Evolutionary conservation across 2,797 vertebrate genomes (phyloP), one percentile per base, ranked within the genome.

Genomic region (Cirrhinus molitorella): DNA sequence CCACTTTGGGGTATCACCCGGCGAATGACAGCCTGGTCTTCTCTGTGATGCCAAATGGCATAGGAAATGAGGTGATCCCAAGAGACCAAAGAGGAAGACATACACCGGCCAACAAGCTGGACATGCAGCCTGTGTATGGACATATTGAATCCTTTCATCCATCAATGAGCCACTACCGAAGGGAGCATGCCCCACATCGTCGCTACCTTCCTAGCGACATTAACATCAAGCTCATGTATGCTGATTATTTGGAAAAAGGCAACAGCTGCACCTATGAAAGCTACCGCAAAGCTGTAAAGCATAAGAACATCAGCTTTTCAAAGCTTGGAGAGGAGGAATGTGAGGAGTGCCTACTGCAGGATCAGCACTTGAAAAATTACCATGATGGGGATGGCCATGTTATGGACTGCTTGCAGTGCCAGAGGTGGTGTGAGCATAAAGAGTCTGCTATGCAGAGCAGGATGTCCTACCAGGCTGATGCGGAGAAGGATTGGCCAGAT

Each of bases 241-340:
- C 65, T 21, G 65, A 66, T 37, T 37, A 66, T 66, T 66, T 66
- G 9, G 34, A 66, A 66, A 37, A 66, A 37, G 10, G 65, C 34
- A 68, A 68, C 40, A 68, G 66, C 40, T 68, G 21, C 37, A 43
- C 11, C 19, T 45, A 68, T 68, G 66, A 68, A 68, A 68, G 37
- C 66, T 13, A 68, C 37, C 5, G 2, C 66, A 43, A 45, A 23
- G 66, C 21, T 68, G 40, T 68, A 23, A 68, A 43, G 1, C 11
- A 68, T 14, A 66, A 37, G 31, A 67, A 67, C 34, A 40, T 67
- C 34, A 67, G 65, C 65, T 67, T 67, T 40, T 9, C 34, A 67
- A 66, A 66, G 17, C 17, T 66, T 63, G 59, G 14, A 61, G 25
- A 63, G 25, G 25, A 63, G 59, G 59, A 63, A 31, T 31, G 59